Conservation (phyloP, 2,888 invertebrate species). For the Kryphioiulus occultus region DNA sequence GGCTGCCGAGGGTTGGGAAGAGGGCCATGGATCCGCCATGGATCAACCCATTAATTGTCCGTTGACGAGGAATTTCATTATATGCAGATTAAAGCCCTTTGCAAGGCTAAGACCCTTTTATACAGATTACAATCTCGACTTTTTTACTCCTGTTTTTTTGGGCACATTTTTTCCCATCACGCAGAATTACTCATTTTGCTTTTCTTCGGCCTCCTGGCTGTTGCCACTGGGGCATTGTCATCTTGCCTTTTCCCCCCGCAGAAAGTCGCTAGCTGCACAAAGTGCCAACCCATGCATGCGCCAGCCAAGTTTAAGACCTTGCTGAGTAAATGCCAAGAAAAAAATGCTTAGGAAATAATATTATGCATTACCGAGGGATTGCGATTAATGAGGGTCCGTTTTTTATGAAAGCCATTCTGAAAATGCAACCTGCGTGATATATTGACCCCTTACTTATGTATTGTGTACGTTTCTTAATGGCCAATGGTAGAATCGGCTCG, state of each 20-base stretch:
- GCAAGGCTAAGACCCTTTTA: conserved; percentile 31
- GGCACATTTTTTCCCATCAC: not conserved
- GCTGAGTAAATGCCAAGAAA: conserved; percentile 17
- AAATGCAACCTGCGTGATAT: conserved; percentile 22
- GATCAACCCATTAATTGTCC: conserved; percentile 30
- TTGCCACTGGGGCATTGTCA: not conserved
- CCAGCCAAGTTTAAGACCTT: not conserved
- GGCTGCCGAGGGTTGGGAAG: conserved; percentile 2
- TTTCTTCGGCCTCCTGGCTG: conserved; percentile 19
- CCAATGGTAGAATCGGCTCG: not conserved
- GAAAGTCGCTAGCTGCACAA: not conserved
- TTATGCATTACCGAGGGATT: conserved; percentile 19
- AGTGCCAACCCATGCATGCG: conserved; percentile 31
- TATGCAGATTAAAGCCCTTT: conserved; percentile 25
- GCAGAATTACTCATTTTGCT: conserved; percentile 24
- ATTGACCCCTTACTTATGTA: conserved; percentile 4
- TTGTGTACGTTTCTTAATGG: not conserved
- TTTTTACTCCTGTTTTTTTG: conserved; percentile 29
- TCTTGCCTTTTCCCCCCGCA: conserved; percentile 29
- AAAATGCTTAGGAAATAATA: conserved; percentile 31
- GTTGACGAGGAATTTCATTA: conserved; percentile 35
- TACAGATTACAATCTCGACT: conserved; percentile 12
- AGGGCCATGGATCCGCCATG: conserved; percentile 25
- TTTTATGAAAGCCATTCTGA: not conserved
- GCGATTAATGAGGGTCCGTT: conserved; percentile 26